Conservation (phyloP, 2,888 invertebrate genomes). For the Plagiodera versicolora region DNA sequence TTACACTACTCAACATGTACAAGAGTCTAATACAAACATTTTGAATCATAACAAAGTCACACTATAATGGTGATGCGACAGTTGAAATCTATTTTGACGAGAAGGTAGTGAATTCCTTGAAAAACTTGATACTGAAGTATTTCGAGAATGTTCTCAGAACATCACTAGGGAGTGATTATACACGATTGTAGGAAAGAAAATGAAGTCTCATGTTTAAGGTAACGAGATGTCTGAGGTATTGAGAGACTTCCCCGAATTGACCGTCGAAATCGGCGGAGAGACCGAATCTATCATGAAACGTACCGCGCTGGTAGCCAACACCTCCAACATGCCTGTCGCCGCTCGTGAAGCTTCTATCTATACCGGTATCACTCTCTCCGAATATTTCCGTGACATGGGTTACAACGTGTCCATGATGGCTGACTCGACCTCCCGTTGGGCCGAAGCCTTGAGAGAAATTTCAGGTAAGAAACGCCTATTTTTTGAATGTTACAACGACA, state of each 20-base stretch:
- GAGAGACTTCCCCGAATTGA: slow-evolving; percentile 97
- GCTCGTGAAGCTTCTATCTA: slow-evolving; percentile 99
- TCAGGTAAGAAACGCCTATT: slow-evolving; percentile 60
- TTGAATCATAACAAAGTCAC: too few species aligned
- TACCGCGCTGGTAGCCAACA: slow-evolving; percentile 98
- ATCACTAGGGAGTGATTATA: too few species aligned
- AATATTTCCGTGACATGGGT: slow-evolving; percentile 99
- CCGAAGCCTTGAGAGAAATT: slow-evolving; percentile 99
- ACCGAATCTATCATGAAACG: slow-evolving; percentile 99
- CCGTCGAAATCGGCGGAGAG: slow-evolving; percentile 94
- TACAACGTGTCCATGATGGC: slow-evolving; percentile 99
- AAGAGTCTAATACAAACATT: too few species aligned
- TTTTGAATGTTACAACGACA: too few species aligned
- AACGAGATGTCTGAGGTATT: slow-evolving; percentile 99
- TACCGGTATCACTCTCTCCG: slow-evolving; percentile 98
- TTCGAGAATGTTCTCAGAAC: too few species aligned
- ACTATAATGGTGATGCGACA: too few species aligned
- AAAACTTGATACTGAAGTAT: too few species aligned
- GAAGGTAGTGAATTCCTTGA: too few species aligned
- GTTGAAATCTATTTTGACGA: too few species aligned
- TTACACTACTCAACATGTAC: too few species aligned
- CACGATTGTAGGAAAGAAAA: too few species aligned
- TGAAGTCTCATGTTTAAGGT: too few species aligned
- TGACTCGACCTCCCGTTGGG: slow-evolving; percentile 99
- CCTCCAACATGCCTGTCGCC: slow-evolving; percentile 99